Evolutionary conservation across 2,113 vertebrate genomes (phyloP), one percentile per base, ranked within the genome.

Genomic region (Petromus typicus): DNA sequence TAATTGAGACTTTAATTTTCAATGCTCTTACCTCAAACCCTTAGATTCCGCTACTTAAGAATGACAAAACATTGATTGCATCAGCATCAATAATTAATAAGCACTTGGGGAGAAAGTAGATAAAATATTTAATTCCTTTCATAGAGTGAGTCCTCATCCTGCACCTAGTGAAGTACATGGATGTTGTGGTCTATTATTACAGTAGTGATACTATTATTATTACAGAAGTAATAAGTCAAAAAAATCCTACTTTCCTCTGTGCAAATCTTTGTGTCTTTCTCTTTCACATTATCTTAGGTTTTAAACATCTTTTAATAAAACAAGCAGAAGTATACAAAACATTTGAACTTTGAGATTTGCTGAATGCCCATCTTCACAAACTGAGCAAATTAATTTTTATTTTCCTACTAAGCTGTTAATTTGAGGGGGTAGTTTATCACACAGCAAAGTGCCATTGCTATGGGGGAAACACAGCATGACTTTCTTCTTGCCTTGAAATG

Each of bases 81-180:
- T 82, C 11, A 93, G 81, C 45, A 78, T 82, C 11, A 93, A 87
- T 92, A 93, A 94, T 76, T 92, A 30, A 94, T 37, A 89, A 89
- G 56, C 32, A 59, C 6, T 69, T 90, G 27, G 12, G 61, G 67
- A 80, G 45, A 71, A 78, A 71, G 22, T 7, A 69, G 34, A 95
- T 89, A 91, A 91, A 96, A 95, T 87, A 91, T 90, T 97, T 69
- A 92, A 94, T 91, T 82, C 73, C 37, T 91, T 96, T 83, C 13
- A 86, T n/a, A 12, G 43, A 87, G 22, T 78, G 43, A 87, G 22
- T 78, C 14, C 20, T 90, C 30, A 73, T 57, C 27, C 80, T 96
- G 89, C 51, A 63, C 75, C 51, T 81, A 66, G 34, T 25, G 43
- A 54, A 43, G 25, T 10, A 7, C 4, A 83, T 57, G n/a, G 5